Evolutionary conservation across 2,888 invertebrate genomes (phyloP).

Genomic region (Nipponacmea schrenckii): DNA sequence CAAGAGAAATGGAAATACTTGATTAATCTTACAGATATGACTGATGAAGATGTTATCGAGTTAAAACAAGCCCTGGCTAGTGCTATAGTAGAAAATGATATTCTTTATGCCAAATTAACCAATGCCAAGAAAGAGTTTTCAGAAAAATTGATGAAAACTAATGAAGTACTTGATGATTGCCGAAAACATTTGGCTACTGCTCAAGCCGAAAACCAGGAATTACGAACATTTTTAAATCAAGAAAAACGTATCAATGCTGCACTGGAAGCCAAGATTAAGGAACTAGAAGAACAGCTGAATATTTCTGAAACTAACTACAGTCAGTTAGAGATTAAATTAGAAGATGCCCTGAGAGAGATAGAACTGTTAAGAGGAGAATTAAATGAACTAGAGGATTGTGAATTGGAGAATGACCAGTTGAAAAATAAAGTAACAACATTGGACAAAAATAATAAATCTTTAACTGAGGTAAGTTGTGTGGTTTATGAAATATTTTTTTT

Average conservation of each 20-base stretch:
- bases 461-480: slow-evolving; percentile 42
- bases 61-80: slow-evolving; percentile 59
- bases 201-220: slow-evolving; percentile 57
- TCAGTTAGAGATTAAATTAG: slow-evolving; percentile 37
- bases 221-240: slow-evolving; percentile 46
- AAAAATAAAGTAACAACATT: slow-evolving; percentile 37
- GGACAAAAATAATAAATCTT: slow-evolving; percentile 47
- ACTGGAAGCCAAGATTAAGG: slow-evolving; percentile 40
- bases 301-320: slow-evolving; percentile 33
- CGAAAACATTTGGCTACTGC: slow-evolving; percentile 50
- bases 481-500: too few relatives aligned
- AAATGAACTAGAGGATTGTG: slow-evolving; percentile 35
- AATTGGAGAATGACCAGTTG: slow-evolving; percentile 46
- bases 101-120: slow-evolving; percentile 53
- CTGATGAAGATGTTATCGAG: slow-evolving; percentile 52
- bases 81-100: slow-evolving; percentile 56
- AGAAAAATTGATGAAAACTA: slow-evolving; percentile 53
- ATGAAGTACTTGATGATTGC: slow-evolving; percentile 56
- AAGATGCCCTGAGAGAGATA: slow-evolving; percentile 40
- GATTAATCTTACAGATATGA: slow-evolving; percentile 38
- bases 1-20: slow-evolving; percentile 49
- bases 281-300: slow-evolving; percentile 43
- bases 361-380: slow-evolving; percentile 34
- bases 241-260: slow-evolving; percentile 46
- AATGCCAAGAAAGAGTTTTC: slow-evolving; percentile 55